A percentile compares a stretch with the other conserved stretches of the same genome.
phyloP scores from a whole-genome alignment of 2,113 vertebrate species.

The Misgurnus mizolepis region DNA sequence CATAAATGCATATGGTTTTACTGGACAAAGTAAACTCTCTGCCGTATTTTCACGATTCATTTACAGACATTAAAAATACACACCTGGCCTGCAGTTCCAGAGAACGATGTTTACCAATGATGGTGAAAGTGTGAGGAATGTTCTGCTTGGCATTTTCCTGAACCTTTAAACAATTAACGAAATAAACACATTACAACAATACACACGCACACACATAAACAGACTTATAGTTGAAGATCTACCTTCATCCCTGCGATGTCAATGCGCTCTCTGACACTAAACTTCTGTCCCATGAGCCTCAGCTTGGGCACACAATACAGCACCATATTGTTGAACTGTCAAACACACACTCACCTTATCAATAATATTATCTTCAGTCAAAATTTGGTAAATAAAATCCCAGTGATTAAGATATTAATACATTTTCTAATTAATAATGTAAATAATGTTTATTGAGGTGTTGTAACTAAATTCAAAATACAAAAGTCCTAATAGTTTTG shows the following conservation, averaged over 20 bases:
- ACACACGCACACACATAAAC: not conserved
- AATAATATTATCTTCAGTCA: not conserved
- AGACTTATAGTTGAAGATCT: not conserved
- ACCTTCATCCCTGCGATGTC: slow-evolving; percentile 96
- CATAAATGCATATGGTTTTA: not conserved
- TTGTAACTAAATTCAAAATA: too few species aligned
- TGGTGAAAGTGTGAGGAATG: slow-evolving; percentile 82
- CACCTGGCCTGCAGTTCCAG: slow-evolving; percentile 93
- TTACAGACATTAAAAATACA: not conserved
- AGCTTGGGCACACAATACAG: slow-evolving; percentile 97
- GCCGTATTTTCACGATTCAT: not conserved
- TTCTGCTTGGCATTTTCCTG: slow-evolving; percentile 89
- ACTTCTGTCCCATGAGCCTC: slow-evolving; percentile 95
- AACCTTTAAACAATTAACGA: slow-evolving; percentile 73
- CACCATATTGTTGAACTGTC: slow-evolving; percentile 95
- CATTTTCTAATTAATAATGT: too few species aligned
- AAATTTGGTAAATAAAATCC: not conserved
- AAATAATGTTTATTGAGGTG: too few species aligned
- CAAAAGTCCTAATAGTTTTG: too few species aligned
- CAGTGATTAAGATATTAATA: too few species aligned
- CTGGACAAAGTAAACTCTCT: not conserved
- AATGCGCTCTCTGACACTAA: slow-evolving; percentile 94
- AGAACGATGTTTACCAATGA: slow-evolving; percentile 87
- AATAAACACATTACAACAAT: not conserved
- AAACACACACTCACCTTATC: slow-evolving; percentile 17